Evolutionary conservation across 1,140 invertebrate genomes (phyloP).

Genomic region (Musca domestica): DNA sequence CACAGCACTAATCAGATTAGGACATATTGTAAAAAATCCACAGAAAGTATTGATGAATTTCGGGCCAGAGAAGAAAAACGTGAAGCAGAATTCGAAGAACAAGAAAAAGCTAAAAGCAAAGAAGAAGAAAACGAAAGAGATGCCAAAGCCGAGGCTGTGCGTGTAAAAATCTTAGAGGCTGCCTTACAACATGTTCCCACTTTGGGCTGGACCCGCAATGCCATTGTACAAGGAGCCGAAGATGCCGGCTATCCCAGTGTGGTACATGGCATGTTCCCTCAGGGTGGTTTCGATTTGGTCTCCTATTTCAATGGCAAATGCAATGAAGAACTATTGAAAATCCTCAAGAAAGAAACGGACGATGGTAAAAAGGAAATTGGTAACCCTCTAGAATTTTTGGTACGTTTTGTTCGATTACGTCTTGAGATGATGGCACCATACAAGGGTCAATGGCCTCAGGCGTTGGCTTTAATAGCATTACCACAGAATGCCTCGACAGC

Average conservation of each 20-base stretch:
- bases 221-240: constrained; percentile 76
- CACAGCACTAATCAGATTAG: background rate
- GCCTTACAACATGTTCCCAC: constrained; percentile 74
- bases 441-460: constrained; percentile 78
- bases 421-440: constrained; percentile 82
- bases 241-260: constrained; percentile 76
- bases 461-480: constrained; percentile 74
- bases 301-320: constrained; percentile 76
- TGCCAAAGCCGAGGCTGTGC: constrained; percentile 68
- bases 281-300: constrained; percentile 79
- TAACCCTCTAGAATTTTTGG: constrained; percentile 60
- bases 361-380: constrained; percentile 48
- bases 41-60: constrained; percentile 38
- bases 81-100: constrained; percentile 38
- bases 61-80: constrained; percentile 45
- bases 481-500: constrained; percentile 75
- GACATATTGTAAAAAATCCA: constrained; percentile 22
- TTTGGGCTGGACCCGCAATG: constrained; percentile 77
- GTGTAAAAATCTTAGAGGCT: constrained; percentile 70
- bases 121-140: constrained; percentile 40
- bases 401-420: constrained; percentile 71
- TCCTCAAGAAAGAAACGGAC: constrained; percentile 63
- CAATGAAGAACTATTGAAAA: constrained; percentile 69
- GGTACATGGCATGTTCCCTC: constrained; percentile 78
- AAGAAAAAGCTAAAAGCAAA: constrained; percentile 30